phyloP scores from a whole-genome alignment of 2,888 invertebrate genomes.

The Phyto melanocephala region DNA sequence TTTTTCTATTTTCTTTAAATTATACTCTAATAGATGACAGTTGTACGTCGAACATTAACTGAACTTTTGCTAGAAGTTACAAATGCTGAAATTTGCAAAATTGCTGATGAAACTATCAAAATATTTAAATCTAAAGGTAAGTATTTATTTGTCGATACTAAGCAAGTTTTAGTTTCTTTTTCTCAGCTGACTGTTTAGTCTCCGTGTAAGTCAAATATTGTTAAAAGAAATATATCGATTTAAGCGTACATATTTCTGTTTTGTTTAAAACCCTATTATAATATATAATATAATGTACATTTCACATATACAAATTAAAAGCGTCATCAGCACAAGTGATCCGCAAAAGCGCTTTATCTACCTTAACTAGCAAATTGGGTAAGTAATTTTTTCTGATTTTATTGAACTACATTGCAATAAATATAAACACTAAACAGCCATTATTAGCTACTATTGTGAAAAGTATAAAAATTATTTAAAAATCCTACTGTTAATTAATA shows the following conservation, averaged over 20 bases:
- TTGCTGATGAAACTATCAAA: constrained; percentile 92
- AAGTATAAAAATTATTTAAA: too few species aligned
- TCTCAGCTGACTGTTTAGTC: constrained; percentile 66
- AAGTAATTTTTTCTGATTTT: constrained; percentile 82
- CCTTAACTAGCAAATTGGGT: constrained; percentile 94
- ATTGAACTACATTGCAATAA: not conserved
- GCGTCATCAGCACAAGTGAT: constrained; percentile 80
- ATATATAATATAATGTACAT: constrained; percentile 71
- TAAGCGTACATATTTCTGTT: constrained; percentile 38
- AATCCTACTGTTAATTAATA: too few species aligned
- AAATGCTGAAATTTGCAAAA: constrained; percentile 89
- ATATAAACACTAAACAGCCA: not conserved
- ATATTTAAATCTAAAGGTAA: constrained; percentile 90
- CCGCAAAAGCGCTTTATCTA: constrained; percentile 93
- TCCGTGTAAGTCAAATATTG: constrained; percentile 64
- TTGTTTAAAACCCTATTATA: constrained; percentile 63
- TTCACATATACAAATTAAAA: constrained; percentile 76
- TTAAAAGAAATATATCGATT: constrained; percentile 24
- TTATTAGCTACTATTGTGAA: not conserved
- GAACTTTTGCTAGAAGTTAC: constrained; percentile 97
- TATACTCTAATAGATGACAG: constrained; percentile 84
- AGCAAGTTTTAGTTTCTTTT: constrained; percentile 41
- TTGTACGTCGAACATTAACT: constrained; percentile 92
- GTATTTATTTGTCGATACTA: constrained; percentile 38
- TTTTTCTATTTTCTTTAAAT: not conserved